Percentiles rank a stretch among this genome's conserved stretches.
phyloP scores from a whole-genome alignment of 92 coral and sea anemone species.

The Umimayanthus chanpuru region DNA sequence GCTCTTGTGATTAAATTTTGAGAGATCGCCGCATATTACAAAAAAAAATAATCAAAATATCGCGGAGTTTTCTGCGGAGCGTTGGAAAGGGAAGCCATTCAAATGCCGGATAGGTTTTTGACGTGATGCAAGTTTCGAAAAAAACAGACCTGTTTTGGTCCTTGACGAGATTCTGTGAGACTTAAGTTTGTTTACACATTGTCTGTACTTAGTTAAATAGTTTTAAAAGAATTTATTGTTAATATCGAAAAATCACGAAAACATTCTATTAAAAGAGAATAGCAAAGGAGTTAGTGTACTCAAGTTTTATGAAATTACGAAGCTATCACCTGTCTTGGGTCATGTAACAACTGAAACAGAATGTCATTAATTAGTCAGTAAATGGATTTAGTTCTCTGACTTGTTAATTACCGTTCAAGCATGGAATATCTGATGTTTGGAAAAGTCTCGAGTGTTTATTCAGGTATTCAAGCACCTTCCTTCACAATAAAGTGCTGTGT shows the following conservation, averaged over 20 bases:
- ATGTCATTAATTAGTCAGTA: neutral
- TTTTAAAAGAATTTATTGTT: slow-evolving; percentile 11
- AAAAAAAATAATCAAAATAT: neutral
- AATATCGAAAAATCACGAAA: neutral
- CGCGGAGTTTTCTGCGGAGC: neutral
- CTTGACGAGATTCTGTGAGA: neutral
- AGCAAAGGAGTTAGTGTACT: neutral
- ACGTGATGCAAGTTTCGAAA: neutral
- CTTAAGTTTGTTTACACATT: neutral
- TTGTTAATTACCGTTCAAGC: neutral
- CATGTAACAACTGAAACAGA: neutral
- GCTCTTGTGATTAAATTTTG: slow-evolving; percentile 4
- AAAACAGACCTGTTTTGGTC: neutral
- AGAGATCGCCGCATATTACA: neutral
- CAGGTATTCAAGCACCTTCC: slow-evolving; percentile 9
- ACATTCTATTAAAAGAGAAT: neutral
- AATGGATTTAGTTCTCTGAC: neutral
- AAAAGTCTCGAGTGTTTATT: slow-evolving; percentile 26
- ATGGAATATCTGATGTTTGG: slow-evolving; percentile 14
- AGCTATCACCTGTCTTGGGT: neutral
- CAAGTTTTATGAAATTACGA: neutral
- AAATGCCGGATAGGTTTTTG: neutral
- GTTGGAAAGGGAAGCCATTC: slow-evolving; percentile 9
- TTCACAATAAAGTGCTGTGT: slow-evolving; percentile 13
- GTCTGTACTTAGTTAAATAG: slow-evolving; percentile 21